Evolutionary conservation across 2,888 invertebrate genomes (phyloP).

Genomic region (Protonemura montana): DNA sequence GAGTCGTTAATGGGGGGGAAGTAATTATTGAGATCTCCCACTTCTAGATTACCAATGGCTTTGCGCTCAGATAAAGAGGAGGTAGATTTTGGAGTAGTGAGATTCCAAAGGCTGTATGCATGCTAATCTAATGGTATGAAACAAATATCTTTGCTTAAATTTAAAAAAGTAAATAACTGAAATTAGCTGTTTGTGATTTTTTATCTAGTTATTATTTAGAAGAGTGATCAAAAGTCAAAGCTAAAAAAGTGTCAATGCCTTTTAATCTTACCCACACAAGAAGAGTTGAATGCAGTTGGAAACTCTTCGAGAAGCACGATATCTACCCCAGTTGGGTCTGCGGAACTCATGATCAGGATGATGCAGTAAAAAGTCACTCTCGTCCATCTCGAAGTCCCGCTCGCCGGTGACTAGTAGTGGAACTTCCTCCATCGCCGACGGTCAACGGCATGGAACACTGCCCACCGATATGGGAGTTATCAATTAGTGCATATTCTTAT

Average conservation of each 20-base stretch:
- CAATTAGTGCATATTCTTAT: background rate
- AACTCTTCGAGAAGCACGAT: background rate
- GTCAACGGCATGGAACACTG: background rate
- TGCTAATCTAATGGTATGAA: no score
- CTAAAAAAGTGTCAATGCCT: background rate
- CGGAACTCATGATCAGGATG: constrained; percentile 52
- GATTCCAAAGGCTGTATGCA: no score
- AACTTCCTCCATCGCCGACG: constrained; percentile 23
- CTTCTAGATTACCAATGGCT: background rate
- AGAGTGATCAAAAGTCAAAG: no score
- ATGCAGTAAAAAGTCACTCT: constrained; percentile 59
- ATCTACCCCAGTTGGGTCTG: constrained; percentile 17
- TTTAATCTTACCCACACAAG: constrained; percentile 52
- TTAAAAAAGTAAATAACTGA: no score
- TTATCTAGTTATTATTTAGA: no score
- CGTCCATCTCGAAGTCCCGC: constrained; percentile 59
- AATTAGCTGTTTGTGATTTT: no score
- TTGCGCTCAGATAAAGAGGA: no score
- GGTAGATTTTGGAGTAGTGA: no score
- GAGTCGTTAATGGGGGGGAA: background rate
- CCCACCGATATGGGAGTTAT: no score
- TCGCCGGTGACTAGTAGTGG: constrained; percentile 27
- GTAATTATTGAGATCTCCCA: background rate
- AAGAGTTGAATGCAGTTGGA: constrained; percentile 31
- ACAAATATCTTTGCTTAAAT: no score